Evolutionary conservation across 64 coral and sea anemone genomes (phyloP).

Genomic region (Stylophora pistillata): DNA sequence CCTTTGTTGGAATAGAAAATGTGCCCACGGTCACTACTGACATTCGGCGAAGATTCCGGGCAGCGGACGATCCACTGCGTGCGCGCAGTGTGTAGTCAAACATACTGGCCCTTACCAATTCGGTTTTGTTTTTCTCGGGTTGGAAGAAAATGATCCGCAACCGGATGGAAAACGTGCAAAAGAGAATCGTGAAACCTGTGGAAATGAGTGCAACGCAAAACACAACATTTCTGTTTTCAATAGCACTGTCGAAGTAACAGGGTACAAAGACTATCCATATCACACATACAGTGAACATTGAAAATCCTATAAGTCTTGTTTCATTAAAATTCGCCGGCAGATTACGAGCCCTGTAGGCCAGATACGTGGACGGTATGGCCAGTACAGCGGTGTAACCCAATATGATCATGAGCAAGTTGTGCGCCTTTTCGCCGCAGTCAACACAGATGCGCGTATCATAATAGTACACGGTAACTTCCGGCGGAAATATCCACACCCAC

Average conservation of each 20-base stretch:
- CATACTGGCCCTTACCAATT: conserved; percentile 72
- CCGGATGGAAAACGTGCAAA: conserved; percentile 75
- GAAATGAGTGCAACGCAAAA: conserved; percentile 59
- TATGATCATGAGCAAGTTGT: conserved; percentile 71
- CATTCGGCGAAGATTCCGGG: conserved; percentile 49
- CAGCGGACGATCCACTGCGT: conserved; percentile 52
- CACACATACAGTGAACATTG: conserved; percentile 86
- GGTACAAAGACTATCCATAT: conserved; percentile 66
- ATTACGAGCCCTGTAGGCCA: conserved; percentile 77
- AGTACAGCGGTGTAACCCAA: conserved; percentile 86
- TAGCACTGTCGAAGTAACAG: conserved; percentile 50
- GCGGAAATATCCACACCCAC: conserved; percentile 62
- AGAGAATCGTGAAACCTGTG: conserved; percentile 67
- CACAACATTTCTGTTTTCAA: conserved; percentile 38
- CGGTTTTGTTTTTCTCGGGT: conserved; percentile 80
- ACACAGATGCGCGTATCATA: conserved; percentile 52
- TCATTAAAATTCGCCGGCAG: conserved; percentile 89
- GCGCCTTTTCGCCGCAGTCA: conserved; percentile 70
- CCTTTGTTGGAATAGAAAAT: background rate
- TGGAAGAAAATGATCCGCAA: conserved; percentile 86
- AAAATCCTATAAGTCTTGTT: conserved; percentile 79
- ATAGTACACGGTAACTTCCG: conserved; percentile 66
- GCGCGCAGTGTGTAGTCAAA: conserved; percentile 77
- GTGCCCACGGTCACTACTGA: conserved; percentile 81
- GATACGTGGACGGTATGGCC: conserved; percentile 68